Percentiles rank a stretch among this genome's conserved stretches.
These are phyloP conservation scores for Neodiprion pinetum DNA, from an alignment of 1,140 invertebrate genomes.

Conservation along the genomic window DNA sequence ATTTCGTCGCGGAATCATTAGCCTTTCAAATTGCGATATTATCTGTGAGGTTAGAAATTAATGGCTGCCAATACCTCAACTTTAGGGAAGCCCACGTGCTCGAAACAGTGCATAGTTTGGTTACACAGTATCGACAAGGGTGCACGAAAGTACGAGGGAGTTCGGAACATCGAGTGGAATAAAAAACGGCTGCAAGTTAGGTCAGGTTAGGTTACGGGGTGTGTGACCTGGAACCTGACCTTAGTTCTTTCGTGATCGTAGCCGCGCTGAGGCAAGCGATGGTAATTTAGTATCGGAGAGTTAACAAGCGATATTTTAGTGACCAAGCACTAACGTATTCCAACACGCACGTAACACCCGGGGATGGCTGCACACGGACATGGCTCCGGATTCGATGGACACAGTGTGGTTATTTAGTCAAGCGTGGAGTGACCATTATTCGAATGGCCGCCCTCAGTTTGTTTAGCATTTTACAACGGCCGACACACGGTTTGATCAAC, in stretches of 20 bases:
- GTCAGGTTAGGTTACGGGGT: too few species aligned
- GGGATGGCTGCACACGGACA: too few species aligned
- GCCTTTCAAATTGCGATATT: too few species aligned
- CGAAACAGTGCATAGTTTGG: neutral
- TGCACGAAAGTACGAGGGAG: neutral
- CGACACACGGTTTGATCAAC: constrained; percentile 11
- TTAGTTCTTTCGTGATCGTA: neutral
- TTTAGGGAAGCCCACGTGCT: too few species aligned
- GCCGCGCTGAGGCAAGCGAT: neutral
- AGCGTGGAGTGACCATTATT: constrained; percentile 38
- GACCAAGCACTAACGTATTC: constrained; percentile 4
- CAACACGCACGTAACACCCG: neutral
- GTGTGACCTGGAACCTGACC: neutral
- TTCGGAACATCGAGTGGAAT: neutral
- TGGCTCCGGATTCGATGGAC: neutral
- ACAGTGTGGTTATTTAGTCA: constrained; percentile 38
- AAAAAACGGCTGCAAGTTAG: neutral
- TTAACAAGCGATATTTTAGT: constrained; percentile 3
- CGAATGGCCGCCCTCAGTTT: constrained; percentile 42
- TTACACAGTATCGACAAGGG: neutral
- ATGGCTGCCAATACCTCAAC: too few species aligned
- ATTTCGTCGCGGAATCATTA: too few species aligned
- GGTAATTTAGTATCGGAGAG: constrained; percentile 1
- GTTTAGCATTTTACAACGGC: constrained; percentile 47
- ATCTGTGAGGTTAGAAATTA: too few species aligned